Evolutionary conservation across 2,797 vertebrate species (phyloP), one percentile per base, ranked within the genome.

Genomic region (Rhadinocentrus ornatus): DNA sequence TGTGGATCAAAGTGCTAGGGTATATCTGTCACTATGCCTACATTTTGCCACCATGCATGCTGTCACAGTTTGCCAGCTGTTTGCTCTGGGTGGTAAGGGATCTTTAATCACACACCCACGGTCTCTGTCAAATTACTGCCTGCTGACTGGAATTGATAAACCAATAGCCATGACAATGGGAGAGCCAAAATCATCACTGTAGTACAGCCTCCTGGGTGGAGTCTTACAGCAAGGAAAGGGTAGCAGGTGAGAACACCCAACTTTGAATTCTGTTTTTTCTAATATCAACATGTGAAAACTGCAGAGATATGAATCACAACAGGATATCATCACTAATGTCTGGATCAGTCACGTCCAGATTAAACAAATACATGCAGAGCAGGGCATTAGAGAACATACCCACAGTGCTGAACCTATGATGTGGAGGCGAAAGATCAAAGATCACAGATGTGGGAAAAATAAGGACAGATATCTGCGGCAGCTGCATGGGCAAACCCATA

Each of bases 71-170:
- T 62, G 63, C 74, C 73, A 81, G 80, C 78, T 82, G 83, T 77
- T 66, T 77, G 84, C 78, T 78, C 59, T 32, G 62, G 81, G 69
- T 68, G 64, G 83, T 53, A 20, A 55, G 71, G 73, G 80, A 81
- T 85, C 77, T 89, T 82, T 83, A 86, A 89, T 89, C 83, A 80
- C 76, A 81, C 71, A 62, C 81, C 72, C 73, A 74, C 87, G 67
- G 74, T 75, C 66, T 39, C 78, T 63, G 63, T 82, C 80, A 86
- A 90, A 87, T 86, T 59, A 73, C 74, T 71, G 84, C 87, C 79
- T 72, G 80, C 86, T 80, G 86, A 79, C 78, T 72, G 78, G 78
- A 87, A 87, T 68, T 80, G 85, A 89, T 86, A 85, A 87, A 90
- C 75, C 74, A 80, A 85, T 72, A 73, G 82, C 64, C 71, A 69